Conservation (phyloP, 2,888 invertebrate genomes). For the Axea sp. region DNA sequence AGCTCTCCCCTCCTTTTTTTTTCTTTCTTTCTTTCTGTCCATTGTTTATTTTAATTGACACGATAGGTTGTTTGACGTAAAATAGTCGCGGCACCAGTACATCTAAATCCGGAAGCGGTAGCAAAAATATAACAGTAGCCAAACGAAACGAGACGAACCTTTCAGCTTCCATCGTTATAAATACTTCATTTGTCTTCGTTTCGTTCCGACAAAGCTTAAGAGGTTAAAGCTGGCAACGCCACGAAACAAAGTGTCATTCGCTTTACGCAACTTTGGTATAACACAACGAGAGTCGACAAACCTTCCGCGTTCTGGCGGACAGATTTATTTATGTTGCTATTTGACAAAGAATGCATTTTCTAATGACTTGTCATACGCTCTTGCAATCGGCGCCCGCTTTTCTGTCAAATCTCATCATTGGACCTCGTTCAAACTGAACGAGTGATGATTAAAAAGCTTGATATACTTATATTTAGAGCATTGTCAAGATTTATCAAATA, state of each 20-base stretch:
- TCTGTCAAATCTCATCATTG: constrained; percentile 17
- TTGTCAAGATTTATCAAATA: background rate
- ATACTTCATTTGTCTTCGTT: constrained; percentile 52
- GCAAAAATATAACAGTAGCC: constrained; percentile 12
- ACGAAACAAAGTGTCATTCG: constrained; percentile 44
- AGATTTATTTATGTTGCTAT: constrained; percentile 24
- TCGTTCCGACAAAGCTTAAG: constrained; percentile 23
- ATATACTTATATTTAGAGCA: background rate
- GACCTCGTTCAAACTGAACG: constrained; percentile 23
- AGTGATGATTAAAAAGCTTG: constrained; percentile 16
- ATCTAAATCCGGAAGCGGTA: constrained; percentile 15
- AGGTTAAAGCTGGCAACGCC: constrained; percentile 40
- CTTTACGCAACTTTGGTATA: constrained; percentile 52
- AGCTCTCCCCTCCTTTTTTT: background rate
- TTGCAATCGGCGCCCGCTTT: constrained; percentile 1
- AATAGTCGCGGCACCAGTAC: background rate
- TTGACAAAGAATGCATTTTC: constrained; percentile 21
- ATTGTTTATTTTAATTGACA: background rate
- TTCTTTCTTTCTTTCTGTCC: too few relatives aligned
- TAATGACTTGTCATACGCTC: constrained; percentile 31
- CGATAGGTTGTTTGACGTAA: background rate
- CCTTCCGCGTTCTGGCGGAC: constrained; percentile 42
- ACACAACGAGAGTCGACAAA: constrained; percentile 6
- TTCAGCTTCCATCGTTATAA: constrained; percentile 42
- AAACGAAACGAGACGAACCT: constrained; percentile 29